Base-by-base conservation (phyloP, 2,113 vertebrate genomes). In the Balaenoptera acutorostrata region DNA sequence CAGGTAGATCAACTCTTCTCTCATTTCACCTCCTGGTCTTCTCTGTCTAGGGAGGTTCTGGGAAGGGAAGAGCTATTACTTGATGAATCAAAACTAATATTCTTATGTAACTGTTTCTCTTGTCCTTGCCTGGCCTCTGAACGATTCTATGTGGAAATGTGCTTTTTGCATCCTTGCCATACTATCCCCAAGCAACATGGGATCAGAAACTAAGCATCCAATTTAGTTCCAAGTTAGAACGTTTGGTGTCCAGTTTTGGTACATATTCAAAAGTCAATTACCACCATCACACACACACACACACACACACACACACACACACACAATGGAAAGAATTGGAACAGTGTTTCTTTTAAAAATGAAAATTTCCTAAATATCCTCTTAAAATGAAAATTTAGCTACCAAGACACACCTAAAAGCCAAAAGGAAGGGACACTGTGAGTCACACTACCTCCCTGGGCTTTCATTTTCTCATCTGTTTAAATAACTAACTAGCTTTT, bases 401-500 rank as follows among this genome's bases (percentile, higher is more conserved):
- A 25, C 84, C 33, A 90, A 92, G 90, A 87, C 84, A 93, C 46
- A 29, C 39, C 66, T 72, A 75, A 25, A 78, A 88, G 18, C 33
- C 18, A n/a, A 23, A 66, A 93, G 69, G 27, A 63, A 94, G 75
- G 27, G 18, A 89, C 57, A 77, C 29, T 27, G 8, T 36, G 31
- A 95, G 44, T 83, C 88, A 57, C 2, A 1, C n/a, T 9, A 39
- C 31, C 41, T 88, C 9, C 7, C 63, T 21, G 57, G 61, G 10
- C n/a, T 77, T 59, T 49, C 33, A 15, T 81, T 93, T 77, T 78
- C 80, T 92, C 29, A 12, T 95, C 74, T 92, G 3, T 78, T 89
- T 84, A 94, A 94, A 77, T 36, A 88, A n/a, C 33, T 89, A 84
- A 93, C 61, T 81, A 82, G 68, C 81, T 96, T 92, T 94, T 85